Conservation (phyloP, 2,113 vertebrate species). For the Perognathus longimembris region DNA sequence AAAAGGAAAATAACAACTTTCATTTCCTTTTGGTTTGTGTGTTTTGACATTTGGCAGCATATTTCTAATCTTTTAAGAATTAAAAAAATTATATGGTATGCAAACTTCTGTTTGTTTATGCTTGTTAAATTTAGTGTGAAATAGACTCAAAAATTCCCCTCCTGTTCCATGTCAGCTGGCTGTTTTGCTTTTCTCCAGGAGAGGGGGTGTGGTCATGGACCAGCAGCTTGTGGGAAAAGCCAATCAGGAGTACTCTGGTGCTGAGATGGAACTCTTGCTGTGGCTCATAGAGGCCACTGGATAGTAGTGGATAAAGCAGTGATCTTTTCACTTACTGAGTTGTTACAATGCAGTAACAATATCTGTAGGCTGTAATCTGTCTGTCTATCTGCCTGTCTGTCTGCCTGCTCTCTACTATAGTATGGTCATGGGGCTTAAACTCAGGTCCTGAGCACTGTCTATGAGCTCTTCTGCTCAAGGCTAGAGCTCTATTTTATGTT, state of each 20-base stretch:
- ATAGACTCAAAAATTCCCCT: not conserved
- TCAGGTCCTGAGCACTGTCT: no score
- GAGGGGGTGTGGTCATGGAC: not conserved
- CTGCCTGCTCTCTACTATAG: no score
- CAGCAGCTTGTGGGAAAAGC: no score
- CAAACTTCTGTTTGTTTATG: conserved; percentile 50
- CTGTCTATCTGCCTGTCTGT: not conserved
- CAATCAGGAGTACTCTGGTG: not conserved
- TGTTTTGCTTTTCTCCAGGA: not conserved
- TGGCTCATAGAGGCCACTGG: not conserved
- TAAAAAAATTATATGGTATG: conserved; percentile 46
- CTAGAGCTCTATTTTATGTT: no score
- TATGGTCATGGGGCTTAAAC: no score
- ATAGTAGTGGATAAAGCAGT: not conserved
- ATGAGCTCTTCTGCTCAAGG: no score
- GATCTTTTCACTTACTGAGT: not conserved
- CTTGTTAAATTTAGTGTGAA: conserved; percentile 60
- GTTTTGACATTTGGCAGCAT: conserved; percentile 65
- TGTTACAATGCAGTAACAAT: not conserved
- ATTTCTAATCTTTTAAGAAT: conserved; percentile 68
- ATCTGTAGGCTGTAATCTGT: not conserved
- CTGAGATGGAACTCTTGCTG: not conserved
- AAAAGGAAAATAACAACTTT: conserved; percentile 68
- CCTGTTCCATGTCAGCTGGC: not conserved
- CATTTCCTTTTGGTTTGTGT: conserved; percentile 59